Conservation (phyloP, 2,888 invertebrate species). For the Pollenia labialis region DNA sequence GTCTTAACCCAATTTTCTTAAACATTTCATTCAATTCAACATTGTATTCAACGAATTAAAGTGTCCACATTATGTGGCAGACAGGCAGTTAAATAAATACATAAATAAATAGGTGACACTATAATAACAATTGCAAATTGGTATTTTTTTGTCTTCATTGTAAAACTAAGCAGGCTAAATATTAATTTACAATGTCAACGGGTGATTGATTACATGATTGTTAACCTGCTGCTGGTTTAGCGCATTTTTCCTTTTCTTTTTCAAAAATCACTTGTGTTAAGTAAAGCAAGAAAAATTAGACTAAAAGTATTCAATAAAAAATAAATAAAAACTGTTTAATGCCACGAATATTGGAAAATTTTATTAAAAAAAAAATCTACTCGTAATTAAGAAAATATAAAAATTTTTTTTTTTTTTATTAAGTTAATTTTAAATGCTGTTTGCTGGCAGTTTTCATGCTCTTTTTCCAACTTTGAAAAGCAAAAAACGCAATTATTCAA, state of each 20-base stretch:
- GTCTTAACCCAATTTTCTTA: conserved; percentile 1
- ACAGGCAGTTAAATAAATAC: conserved; percentile 10
- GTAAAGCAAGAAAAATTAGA: neutral
- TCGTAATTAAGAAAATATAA: neutral
- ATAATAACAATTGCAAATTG: conserved; percentile 23
- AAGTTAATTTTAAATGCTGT: conserved; percentile 17
- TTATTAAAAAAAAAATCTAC: neutral
- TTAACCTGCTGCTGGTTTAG: conserved; percentile 13
- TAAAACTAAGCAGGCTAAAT: conserved; percentile 24
- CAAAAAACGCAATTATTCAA: conserved; percentile 43
- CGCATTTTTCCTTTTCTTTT: neutral
- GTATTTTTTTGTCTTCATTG: neutral
- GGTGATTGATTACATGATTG: conserved; percentile 43
- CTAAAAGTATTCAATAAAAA: conserved; percentile 1
- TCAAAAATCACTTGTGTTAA: conserved; percentile 12
- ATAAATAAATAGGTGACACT: neutral
- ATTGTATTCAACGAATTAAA: conserved; percentile 10
- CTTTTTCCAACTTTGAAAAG: neutral
- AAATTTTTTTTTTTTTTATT: neutral
- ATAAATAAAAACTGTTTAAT: conserved; percentile 12
- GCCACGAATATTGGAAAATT: conserved; percentile 1
- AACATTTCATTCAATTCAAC: neutral
- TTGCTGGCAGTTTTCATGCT: conserved; percentile 27
- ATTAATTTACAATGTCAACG: conserved; percentile 28
- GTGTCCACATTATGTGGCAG: conserved; percentile 21